Conservation (phyloP, 2,888 invertebrate species). For the Cephonodes hylas region DNA sequence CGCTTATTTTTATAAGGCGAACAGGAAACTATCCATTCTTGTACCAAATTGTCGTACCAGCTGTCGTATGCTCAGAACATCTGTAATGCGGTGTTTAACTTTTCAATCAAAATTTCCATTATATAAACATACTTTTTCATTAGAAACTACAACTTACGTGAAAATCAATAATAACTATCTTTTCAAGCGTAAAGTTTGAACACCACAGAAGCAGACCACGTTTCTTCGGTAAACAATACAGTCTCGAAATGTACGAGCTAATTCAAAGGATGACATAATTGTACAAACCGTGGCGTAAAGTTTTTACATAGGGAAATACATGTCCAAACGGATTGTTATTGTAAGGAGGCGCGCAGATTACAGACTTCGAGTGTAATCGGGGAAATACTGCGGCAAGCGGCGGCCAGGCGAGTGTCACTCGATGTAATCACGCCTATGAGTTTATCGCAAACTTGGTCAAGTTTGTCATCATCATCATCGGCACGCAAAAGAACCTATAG, state of each 20-base stretch:
- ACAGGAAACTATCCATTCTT: neutral
- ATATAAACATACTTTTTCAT: too few species aligned
- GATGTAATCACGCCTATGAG: neutral
- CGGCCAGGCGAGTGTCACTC: neutral
- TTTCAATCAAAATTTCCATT: too few species aligned
- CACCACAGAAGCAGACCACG: neutral
- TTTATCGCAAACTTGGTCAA: neutral
- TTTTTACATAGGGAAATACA: slow-evolving; percentile 1
- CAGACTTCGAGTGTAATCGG: neutral
- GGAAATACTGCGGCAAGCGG: neutral
- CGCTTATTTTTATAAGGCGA: neutral
- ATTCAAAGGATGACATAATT: slow-evolving; percentile 6
- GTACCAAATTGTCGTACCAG: neutral
- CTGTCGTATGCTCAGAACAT: neutral
- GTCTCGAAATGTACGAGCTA: neutral
- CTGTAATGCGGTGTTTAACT: too few species aligned
- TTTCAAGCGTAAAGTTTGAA: neutral
- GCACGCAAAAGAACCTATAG: slow-evolving; percentile 7
- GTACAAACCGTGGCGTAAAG: neutral
- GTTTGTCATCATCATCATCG: too few species aligned
- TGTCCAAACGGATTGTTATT: neutral
- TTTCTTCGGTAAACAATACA: neutral
- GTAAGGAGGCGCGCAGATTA: neutral
- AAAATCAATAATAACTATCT: neutral
- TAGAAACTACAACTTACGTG: too few species aligned